Evolutionary conservation across 2,797 vertebrate genomes (phyloP), one percentile per base, ranked within the genome.

Genomic region (Tokudaia tokunoshimensis): DNA sequence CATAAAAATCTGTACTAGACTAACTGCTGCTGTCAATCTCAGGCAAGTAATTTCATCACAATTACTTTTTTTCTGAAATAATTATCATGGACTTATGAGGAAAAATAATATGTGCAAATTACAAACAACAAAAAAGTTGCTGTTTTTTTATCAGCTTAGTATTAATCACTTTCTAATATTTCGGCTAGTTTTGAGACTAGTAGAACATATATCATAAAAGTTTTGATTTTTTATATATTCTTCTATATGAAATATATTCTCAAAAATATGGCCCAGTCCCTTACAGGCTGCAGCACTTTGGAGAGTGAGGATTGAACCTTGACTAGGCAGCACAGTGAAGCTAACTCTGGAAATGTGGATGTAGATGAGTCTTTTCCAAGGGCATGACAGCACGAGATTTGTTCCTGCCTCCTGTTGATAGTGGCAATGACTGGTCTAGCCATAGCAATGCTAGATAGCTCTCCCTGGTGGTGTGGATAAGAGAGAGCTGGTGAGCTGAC

Each of bases 1-100:
- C 98, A 98, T 98, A 98, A 98, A 97, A 98, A 98, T 98, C 97
- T 94, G 96, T 97, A 94, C 98, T 98, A 98, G 98, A 98, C 96
- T 97, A 94, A 96, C 96, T 97, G 96, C 85, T 98, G 89, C 96
- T 98, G 96, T 97, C 98, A 98, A 79, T 98, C 97, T 98, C 94
- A 92, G 95, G 83, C 97, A 99, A 98, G 98, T 97, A 98, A 98
- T 98, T 98, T 97, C 96, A 98, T 98, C 97, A 98, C 94, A n/a
- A 96, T 97, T 94, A 37, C 82, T 74, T 95, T 98, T 98, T 95
- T 96, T 80, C 90, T 93, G 89, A 97, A 98, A 41, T 41, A 98
- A 98, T 97, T 92, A 83, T 88, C 92, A 6, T 44, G 88, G 59
- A 85, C 55, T 95, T 94, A 84, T 34, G 89, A 91, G 75, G 76